These are phyloP conservation scores for Eclectus roratus DNA, from an alignment of 2,113 vertebrate genomes.

Conservation along the genomic window DNA sequence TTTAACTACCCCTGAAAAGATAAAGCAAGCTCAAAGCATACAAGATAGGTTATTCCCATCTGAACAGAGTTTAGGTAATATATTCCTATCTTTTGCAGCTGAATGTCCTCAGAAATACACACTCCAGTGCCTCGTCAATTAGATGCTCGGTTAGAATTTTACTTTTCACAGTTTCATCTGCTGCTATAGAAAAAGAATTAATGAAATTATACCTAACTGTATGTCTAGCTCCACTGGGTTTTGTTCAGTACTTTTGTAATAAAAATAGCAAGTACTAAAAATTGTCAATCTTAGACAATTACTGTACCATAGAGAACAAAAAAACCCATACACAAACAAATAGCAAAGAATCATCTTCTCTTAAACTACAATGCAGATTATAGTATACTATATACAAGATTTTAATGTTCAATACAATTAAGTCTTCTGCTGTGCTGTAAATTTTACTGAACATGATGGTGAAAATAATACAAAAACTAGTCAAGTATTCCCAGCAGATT, in stretches of 20 bases:
- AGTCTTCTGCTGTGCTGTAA: not conserved
- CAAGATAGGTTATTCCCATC: not conserved
- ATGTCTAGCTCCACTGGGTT: not conserved
- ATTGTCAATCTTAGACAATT: not conserved
- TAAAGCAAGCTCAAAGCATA: not conserved
- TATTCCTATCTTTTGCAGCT: not conserved
- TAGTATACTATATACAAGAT: not conserved
- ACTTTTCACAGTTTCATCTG: not conserved
- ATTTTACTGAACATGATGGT: not conserved
- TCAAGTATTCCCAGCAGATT: not conserved
- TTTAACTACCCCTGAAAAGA: not conserved
- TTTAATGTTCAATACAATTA: not conserved
- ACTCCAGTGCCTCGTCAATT: not conserved
- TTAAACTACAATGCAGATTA: not conserved
- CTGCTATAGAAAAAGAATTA: not conserved
- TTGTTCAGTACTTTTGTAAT: not conserved
- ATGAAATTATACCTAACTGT: not conserved
- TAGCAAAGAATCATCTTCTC: not conserved
- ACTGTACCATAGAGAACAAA: not conserved
- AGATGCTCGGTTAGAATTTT: not conserved
- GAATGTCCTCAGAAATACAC: not conserved
- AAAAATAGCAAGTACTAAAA: not conserved
- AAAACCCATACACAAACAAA: not conserved
- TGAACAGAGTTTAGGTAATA: not conserved
- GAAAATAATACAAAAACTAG: constrained; percentile 12